Percentiles rank a stretch among this genome's conserved stretches.
Evolutionary conservation across 1,140 invertebrate genomes (phyloP).

Genomic region (Mercenaria mercenaria): DNA sequence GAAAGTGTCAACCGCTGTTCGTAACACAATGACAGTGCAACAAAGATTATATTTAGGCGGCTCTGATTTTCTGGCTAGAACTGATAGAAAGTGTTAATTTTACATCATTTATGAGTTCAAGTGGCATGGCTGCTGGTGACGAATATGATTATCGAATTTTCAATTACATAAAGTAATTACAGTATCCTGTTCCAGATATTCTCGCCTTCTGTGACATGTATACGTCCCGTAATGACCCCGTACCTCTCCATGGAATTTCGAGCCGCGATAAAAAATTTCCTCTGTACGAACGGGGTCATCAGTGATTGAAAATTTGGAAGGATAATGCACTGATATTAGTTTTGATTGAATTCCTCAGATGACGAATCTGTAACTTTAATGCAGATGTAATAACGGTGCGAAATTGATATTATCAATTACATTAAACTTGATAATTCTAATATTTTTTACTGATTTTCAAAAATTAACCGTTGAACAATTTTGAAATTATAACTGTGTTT

Average conservation of each 20-base stretch:
- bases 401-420: too few species aligned
- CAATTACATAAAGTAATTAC: conserved; percentile 63
- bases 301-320: neutral
- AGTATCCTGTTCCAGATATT: neutral
- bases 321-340: too few species aligned
- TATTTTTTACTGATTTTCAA: too few species aligned
- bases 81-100: conserved; percentile 30
- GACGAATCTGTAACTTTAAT: too few species aligned
- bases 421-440: too few species aligned
- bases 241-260: neutral
- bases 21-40: neutral
- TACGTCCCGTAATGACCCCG: conserved; percentile 30
- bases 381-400: too few species aligned
- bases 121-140: neutral
- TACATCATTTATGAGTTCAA: conserved; percentile 62
- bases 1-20: too few species aligned
- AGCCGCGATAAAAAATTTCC: neutral
- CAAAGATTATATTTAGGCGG: neutral
- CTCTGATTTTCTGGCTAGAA: neutral
- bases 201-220: neutral
- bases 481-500: too few species aligned
- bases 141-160: conserved; percentile 56
- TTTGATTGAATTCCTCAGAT: too few species aligned
- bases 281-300: neutral
- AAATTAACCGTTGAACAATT: too few species aligned